Evolutionary conservation across 2,113 vertebrate species (phyloP).

Genomic region (Ploceus nigricollis): DNA sequence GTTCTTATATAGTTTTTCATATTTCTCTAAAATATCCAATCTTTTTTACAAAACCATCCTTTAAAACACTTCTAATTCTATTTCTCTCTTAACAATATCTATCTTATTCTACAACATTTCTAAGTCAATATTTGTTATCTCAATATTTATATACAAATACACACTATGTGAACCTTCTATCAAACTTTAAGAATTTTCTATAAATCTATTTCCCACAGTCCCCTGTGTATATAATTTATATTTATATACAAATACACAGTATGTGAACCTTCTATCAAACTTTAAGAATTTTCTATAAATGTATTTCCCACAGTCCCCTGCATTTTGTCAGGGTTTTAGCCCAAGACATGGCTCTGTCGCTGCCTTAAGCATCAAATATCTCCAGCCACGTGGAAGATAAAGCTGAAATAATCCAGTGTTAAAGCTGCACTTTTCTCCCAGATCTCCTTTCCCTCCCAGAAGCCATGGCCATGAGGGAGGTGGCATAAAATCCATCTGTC

Average conservation of each 20-base stretch:
- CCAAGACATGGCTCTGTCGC: fast-evolving
- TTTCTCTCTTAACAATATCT: background rate
- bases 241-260: background rate
- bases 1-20: too few species aligned
- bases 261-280: background rate
- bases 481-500: background rate
- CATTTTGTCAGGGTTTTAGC: background rate
- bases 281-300: background rate
- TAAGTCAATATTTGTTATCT: background rate
- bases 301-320: background rate
- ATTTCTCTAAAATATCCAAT: background rate
- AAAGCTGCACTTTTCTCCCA: background rate
- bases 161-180: background rate
- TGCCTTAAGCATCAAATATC: background rate
- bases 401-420: background rate
- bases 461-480: background rate
- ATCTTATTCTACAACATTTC: background rate
- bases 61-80: background rate
- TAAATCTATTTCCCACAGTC: background rate
- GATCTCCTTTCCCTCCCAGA: background rate
- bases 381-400: background rate
- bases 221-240: too few species aligned
- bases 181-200: background rate
- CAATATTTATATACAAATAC: background rate
- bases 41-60: background rate